A percentile compares a stretch with the other conserved stretches of the same genome.
phyloP scores from a whole-genome alignment of 2,888 invertebrate species.

The Pantelozetes paolii region DNA sequence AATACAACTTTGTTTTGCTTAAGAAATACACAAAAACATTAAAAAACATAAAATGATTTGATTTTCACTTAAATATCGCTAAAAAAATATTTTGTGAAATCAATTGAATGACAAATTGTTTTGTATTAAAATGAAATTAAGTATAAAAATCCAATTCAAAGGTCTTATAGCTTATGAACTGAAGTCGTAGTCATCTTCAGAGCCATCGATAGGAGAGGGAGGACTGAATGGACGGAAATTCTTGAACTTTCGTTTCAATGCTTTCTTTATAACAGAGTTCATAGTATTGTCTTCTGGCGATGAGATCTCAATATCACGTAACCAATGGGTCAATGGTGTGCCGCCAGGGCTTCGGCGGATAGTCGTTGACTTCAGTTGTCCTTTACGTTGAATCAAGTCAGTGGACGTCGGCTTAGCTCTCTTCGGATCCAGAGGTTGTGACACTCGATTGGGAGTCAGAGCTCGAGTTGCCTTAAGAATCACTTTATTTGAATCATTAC shows the following conservation, averaged over 20 bases:
- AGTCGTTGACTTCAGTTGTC: not conserved
- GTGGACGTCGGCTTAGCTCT: not conserved
- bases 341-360: constrained; percentile 21
- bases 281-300: not conserved
- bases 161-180: no score
- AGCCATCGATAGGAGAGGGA: not conserved
- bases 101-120: no score
- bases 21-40: no score
- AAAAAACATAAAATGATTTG: no score
- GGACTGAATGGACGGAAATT: not conserved
- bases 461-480: not conserved
- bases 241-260: not conserved
- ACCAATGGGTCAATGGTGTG: constrained; percentile 31
- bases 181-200: not conserved
- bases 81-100: no score
- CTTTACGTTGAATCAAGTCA: not conserved
- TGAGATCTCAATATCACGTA: not conserved
- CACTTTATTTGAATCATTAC: not conserved
- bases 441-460: not conserved
- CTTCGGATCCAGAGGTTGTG: not conserved
- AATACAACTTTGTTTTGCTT: no score
- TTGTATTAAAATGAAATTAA: no score
- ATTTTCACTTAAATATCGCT: no score
- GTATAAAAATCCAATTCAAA: no score
- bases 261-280: not conserved